phyloP scores from a whole-genome alignment of 23 tunicate genomes.

The Clavelina lepadiformis region DNA sequence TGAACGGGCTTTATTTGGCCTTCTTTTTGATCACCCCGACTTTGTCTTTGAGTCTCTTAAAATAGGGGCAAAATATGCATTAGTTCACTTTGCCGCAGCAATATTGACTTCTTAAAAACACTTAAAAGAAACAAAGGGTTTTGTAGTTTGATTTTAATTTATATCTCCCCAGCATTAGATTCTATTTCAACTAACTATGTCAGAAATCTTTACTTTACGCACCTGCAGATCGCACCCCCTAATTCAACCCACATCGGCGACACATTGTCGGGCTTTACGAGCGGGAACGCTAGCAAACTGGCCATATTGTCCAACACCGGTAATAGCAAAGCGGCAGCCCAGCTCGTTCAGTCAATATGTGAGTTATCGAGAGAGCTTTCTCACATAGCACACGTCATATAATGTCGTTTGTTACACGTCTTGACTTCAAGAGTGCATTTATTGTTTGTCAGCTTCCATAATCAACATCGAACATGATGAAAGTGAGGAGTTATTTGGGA shows the following conservation, averaged over 20 bases:
- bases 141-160: too few relatives aligned
- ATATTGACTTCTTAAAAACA: too few relatives aligned
- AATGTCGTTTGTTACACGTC: background rate
- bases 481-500: background rate
- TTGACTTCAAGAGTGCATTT: background rate
- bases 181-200: background rate
- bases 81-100: too few relatives aligned
- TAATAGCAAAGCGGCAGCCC: slow-evolving; percentile 96
- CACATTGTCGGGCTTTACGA: slow-evolving; percentile 71
- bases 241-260: slow-evolving; percentile 47
- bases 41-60: too few relatives aligned
- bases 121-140: too few relatives aligned
- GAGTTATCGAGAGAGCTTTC: slow-evolving; percentile 2
- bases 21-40: too few relatives aligned
- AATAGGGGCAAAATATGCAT: too few relatives aligned
- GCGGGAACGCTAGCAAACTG: slow-evolving; percentile 83
- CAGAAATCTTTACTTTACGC: background rate
- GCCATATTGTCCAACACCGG: slow-evolving; percentile 86
- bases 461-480: slow-evolving; percentile 55
- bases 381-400: background rate
- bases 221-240: slow-evolving; percentile 63
- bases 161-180: too few relatives aligned
- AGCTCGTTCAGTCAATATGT: slow-evolving; percentile 91
- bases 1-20: too few relatives aligned
- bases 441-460: slow-evolving; percentile 33